Conservation (phyloP, 2,888 invertebrate species). For the Metellina segmentata region DNA sequence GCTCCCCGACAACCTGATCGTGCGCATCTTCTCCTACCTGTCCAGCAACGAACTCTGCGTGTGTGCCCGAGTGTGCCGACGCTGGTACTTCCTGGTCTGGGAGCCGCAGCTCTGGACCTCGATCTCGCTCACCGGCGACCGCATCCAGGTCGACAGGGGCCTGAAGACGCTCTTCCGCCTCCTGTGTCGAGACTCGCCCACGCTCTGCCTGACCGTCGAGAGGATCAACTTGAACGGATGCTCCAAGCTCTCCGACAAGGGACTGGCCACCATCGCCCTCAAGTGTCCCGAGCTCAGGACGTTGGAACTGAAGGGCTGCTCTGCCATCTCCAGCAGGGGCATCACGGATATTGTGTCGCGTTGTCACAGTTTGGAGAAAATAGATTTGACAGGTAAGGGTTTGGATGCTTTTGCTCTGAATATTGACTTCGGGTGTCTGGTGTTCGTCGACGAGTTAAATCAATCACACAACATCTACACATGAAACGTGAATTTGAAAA, state of each 20-base stretch:
- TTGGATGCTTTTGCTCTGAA: not conserved
- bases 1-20: slow-evolving; percentile 85
- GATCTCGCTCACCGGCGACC: slow-evolving; percentile 85
- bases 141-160: slow-evolving; percentile 86
- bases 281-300: slow-evolving; percentile 91
- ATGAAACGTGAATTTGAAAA: no score
- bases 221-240: slow-evolving; percentile 86
- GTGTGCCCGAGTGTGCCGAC: slow-evolving; percentile 88
- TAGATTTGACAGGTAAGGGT: slow-evolving; percentile 89
- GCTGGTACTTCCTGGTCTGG: slow-evolving; percentile 90
- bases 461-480: no score
- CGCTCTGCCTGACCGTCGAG: slow-evolving; percentile 86
- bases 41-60: slow-evolving; percentile 87
- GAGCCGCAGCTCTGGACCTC: slow-evolving; percentile 88
- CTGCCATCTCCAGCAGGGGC: slow-evolving; percentile 88
- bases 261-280: slow-evolving; percentile 88
- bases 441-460: no score
- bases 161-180: slow-evolving; percentile 80
- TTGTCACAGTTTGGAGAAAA: slow-evolving; percentile 90
- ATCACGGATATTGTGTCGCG: slow-evolving; percentile 89
- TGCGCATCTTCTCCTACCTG: slow-evolving; percentile 87
- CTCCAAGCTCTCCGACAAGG: slow-evolving; percentile 88
- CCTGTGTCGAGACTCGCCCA: slow-evolving; percentile 82
- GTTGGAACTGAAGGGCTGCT: slow-evolving; percentile 89
- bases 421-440: no score